A percentile compares a stretch with the other conserved stretches of the same genome.
These are phyloP conservation scores for Spialia ferax DNA, from an alignment of 2,888 invertebrate species.

Conservation along the genomic window DNA sequence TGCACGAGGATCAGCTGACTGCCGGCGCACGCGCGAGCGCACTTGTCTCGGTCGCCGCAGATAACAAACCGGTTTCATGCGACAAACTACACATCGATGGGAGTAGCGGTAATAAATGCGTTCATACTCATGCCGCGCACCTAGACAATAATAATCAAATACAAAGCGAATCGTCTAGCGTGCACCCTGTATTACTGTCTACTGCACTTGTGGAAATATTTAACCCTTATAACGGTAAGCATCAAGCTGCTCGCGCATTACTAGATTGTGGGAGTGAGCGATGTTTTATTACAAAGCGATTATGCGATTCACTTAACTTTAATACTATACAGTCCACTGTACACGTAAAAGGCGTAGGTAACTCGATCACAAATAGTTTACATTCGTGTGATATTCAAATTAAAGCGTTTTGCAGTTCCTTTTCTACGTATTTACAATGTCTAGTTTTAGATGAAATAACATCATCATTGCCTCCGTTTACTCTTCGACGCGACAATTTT, in stretches of 20 bases:
- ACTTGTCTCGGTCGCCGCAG: background rate
- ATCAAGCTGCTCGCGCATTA: constrained; percentile 41
- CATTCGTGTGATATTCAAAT: constrained; percentile 44
- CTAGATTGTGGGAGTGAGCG: constrained; percentile 48
- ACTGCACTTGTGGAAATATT: constrained; percentile 29
- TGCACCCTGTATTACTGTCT: constrained; percentile 10
- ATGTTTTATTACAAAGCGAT: constrained; percentile 45
- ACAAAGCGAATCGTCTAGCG: constrained; percentile 12
- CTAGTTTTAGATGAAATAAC: constrained; percentile 35
- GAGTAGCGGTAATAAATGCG: background rate
- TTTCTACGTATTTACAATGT: constrained; percentile 36
- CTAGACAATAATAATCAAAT: constrained; percentile 13
- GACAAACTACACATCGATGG: background rate
- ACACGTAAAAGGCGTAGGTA: constrained; percentile 44
- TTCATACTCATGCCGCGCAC: constrained; percentile 13
- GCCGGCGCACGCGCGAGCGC: constrained; percentile 9
- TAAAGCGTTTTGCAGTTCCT: constrained; percentile 30
- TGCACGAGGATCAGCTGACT: constrained; percentile 35
- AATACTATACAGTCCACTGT: constrained; percentile 49
- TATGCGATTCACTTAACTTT: constrained; percentile 43
- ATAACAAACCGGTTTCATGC: constrained; percentile 22
- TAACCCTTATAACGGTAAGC: constrained; percentile 15
- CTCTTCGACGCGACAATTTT: background rate
- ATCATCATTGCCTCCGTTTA: constrained; percentile 13
- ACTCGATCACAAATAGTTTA: constrained; percentile 43